A percentile compares a stretch with the other conserved stretches of the same genome.
phyloP scores from a whole-genome alignment of 2,888 invertebrate genomes.

The Polydrusus cervinus region DNA sequence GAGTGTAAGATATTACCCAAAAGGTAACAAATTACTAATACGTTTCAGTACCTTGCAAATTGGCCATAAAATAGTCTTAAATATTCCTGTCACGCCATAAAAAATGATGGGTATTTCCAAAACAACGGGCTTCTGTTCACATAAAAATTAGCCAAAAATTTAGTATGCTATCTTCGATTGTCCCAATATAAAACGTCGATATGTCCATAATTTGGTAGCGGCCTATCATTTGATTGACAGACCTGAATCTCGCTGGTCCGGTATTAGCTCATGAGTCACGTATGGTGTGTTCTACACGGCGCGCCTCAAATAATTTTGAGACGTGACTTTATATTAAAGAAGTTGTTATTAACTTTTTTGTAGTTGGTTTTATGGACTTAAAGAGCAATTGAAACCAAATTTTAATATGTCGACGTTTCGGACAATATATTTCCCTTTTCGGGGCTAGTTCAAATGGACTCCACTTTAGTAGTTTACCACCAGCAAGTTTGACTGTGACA shows the following conservation, averaged over 20 bases:
- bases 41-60: constrained; percentile 29
- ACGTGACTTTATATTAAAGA: constrained; percentile 9
- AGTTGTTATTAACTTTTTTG: background rate
- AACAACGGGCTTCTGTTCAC: constrained; percentile 23
- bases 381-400: too few relatives aligned
- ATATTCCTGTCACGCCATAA: constrained; percentile 27
- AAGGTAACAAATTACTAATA: constrained; percentile 26
- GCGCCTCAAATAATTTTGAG: constrained; percentile 13
- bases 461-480: too few relatives aligned
- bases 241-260: constrained; percentile 2
- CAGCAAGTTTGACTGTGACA: too few relatives aligned
- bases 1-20: constrained; percentile 31
- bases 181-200: constrained; percentile 43
- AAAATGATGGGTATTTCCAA: constrained; percentile 45
- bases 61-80: constrained; percentile 16
- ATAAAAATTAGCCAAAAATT: constrained; percentile 28
- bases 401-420: too few relatives aligned
- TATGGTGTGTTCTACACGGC: background rate
- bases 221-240: constrained; percentile 31
- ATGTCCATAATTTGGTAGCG: constrained; percentile 32
- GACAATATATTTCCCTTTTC: too few relatives aligned
- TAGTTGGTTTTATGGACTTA: too few relatives aligned
- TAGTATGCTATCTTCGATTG: constrained; percentile 33
- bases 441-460: too few relatives aligned
- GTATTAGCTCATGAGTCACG: constrained; percentile 27